Base-by-base conservation (phyloP, 1,140 invertebrate genomes). In the Lerema accius region DNA sequence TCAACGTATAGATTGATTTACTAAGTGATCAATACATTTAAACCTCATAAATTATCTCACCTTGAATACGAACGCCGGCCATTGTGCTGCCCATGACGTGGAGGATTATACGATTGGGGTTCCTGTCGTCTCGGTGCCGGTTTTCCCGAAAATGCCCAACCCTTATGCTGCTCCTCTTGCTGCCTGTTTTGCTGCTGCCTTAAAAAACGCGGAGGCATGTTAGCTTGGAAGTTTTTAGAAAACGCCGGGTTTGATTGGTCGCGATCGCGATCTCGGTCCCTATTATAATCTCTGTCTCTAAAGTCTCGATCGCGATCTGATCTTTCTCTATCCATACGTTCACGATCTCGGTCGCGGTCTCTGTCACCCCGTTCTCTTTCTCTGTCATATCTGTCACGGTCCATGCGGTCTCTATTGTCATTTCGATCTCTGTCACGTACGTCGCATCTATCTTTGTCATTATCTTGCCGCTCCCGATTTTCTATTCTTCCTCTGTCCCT, bases 171-270 rank as follows among this genome's bases (percentile, higher is more conserved):
- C 32, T 87, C 84, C 3, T 90, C 88, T 67, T 86, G 80, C 49
- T 88, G 85, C 32, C 90, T 77, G 49, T 85, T 90, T 67, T 93
- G 92, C 71, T 95, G 94, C 72, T 96, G 95, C 73, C 95, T 96
- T 79, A 96, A 94, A 86, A 98, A 97, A 39, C 97, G 92, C 32
- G 97, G 97, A 26, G 97, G 96, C 67, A 98, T 92, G 90, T 96
- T 95, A 43, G 92, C 94, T 83, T 96, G 94, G 83, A 96, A 97
- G 45, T 94, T 93, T 72, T 94, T 93, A 6, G 94, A 94, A 73
- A 94, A 96, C 7, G 91, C 92, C 0, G 92, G 82, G 67, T 85
- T 86, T 5, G 76, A 66, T 68, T 86, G 83, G 17, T 82, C 79
- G 2, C 78, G 77, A n/a, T 81, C 78, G n/a, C 78, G 53, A 15